A percentile compares a stretch with the other conserved stretches of the same genome.
Evolutionary conservation across 2,888 invertebrate species (phyloP).

Genomic region (Eremobia ochroleuca): DNA sequence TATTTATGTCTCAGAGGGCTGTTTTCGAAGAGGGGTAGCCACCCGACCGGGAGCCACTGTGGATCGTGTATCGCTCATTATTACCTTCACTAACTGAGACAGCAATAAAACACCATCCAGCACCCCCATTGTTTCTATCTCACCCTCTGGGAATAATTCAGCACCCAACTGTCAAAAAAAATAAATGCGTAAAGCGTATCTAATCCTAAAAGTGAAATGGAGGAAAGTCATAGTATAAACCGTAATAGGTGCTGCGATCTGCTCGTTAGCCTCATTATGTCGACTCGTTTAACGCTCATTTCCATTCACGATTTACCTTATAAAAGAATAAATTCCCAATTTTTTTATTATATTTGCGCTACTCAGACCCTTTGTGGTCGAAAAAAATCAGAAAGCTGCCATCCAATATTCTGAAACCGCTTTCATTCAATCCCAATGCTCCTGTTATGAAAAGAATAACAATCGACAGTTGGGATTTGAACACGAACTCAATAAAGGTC

Average conservation of each 20-base stretch:
- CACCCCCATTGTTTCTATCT: conserved; percentile 60
- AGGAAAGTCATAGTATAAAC: conserved; percentile 59
- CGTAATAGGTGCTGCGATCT: conserved; percentile 68
- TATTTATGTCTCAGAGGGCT: conserved; percentile 77
- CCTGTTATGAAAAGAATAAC: conserved; percentile 63
- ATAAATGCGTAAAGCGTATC: conserved; percentile 28
- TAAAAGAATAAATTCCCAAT: conserved; percentile 59
- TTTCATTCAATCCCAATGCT: conserved; percentile 58
- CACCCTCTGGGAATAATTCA: conserved; percentile 55
- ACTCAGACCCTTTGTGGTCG: conserved; percentile 54
- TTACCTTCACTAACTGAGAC: conserved; percentile 30
- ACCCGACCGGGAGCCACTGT: neutral
- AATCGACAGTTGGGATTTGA: conserved; percentile 47
- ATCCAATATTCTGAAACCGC: conserved; percentile 58
- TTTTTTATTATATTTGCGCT: conserved; percentile 56
- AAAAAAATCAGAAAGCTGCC: conserved; percentile 51
- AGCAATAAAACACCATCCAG: conserved; percentile 39
- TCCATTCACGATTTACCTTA: conserved; percentile 63
- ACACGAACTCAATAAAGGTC: conserved; percentile 55
- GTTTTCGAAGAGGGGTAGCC: conserved; percentile 54
- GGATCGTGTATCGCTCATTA: conserved; percentile 32
- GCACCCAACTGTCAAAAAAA: conserved; percentile 53
- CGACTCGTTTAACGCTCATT: conserved; percentile 71
- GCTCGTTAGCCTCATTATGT: conserved; percentile 74
- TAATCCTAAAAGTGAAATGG: conserved; percentile 47